A percentile compares a stretch with the other conserved stretches of the same genome.
phyloP scores from a whole-genome alignment of 2,113 vertebrate genomes.

The Corythornis vintsioides region DNA sequence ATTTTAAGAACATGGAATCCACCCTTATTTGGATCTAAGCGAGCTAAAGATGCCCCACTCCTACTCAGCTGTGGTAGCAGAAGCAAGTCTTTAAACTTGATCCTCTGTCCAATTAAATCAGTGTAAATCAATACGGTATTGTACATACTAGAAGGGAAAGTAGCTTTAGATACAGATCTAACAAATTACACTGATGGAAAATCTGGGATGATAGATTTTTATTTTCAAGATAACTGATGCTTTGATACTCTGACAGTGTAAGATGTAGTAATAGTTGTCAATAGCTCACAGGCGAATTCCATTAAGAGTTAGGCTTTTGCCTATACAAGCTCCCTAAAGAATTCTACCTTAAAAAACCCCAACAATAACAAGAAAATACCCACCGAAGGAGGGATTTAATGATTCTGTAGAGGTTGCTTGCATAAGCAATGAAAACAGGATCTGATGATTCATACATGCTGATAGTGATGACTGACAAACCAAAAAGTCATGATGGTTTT shows the following conservation, averaged over 20 bases:
- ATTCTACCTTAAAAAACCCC: background rate
- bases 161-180: background rate
- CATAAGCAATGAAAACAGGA: background rate
- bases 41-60: background rate
- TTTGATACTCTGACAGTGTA: background rate
- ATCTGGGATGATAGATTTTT: background rate
- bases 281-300: background rate
- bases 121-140: background rate
- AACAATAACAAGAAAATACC: background rate
- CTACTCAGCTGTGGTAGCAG: background rate
- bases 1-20: background rate
- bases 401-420: background rate
- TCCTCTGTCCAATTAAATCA: background rate
- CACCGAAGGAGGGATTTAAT: background rate
- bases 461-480: background rate
- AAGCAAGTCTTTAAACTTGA: background rate
- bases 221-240: background rate
- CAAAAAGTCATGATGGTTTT: background rate
- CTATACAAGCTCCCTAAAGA: background rate
- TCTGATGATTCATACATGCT: background rate
- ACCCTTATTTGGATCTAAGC: background rate
- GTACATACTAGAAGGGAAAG: background rate
- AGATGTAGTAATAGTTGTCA: background rate
- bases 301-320: background rate
- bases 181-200: background rate